Evolutionary conservation across 2,113 vertebrate species (phyloP).

Genomic region (Ammodramus savannarum): DNA sequence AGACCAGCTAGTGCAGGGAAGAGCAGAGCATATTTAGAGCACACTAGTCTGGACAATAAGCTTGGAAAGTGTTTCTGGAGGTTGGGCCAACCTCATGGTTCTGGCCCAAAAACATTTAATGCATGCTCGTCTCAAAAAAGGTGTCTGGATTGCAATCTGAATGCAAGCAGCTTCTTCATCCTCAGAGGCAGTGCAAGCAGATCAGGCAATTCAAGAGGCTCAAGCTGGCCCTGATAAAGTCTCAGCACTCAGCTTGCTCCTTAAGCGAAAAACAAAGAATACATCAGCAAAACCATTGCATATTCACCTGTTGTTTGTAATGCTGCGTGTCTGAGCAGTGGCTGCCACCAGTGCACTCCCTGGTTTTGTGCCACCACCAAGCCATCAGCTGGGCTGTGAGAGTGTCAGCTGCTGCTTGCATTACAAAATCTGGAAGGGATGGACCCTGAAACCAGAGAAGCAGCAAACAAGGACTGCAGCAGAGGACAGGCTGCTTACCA

Average conservation of each 20-base stretch:
- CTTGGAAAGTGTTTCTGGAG: background rate
- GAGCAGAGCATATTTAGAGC: background rate
- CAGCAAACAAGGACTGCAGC: background rate
- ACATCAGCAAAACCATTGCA: background rate
- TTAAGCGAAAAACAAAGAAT: background rate
- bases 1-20: background rate
- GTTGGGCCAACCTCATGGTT: background rate
- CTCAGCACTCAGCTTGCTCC: background rate
- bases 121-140: background rate
- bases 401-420: slow-evolving; percentile 47
- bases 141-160: background rate
- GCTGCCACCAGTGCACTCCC: background rate
- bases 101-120: background rate
- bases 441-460: slow-evolving; percentile 67
- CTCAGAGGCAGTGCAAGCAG: background rate
- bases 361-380: background rate
- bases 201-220: background rate
- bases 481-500: background rate
- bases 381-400: background rate
- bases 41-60: background rate
- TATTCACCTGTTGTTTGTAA: background rate
- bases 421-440: slow-evolving; percentile 58
- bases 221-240: background rate
- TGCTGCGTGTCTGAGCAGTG: rapidly evolving
- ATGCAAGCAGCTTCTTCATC: background rate